Conservation (phyloP, 2,113 vertebrate species). For the Sula dactylatra region DNA sequence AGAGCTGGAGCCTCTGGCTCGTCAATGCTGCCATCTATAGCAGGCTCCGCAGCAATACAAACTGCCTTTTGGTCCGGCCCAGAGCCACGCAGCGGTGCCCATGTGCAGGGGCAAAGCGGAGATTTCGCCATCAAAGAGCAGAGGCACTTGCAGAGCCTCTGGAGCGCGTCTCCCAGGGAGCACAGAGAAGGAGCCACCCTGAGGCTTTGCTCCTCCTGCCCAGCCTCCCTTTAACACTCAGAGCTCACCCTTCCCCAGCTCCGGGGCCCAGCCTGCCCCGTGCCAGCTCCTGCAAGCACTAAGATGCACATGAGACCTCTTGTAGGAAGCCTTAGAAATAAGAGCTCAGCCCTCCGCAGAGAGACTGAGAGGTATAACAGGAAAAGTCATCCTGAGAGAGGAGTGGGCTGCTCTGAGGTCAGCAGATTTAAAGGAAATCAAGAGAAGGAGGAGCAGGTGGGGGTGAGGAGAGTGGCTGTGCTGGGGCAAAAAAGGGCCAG, state of each 20-base stretch:
- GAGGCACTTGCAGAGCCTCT: rapidly evolving
- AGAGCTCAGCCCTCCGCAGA: neutral
- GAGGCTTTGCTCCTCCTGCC: neutral
- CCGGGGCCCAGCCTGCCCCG: rapidly evolving
- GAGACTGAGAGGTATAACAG: rapidly evolving
- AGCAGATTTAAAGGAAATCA: neutral
- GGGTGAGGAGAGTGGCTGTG: neutral
- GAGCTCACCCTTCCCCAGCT: neutral
- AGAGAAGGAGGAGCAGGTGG: neutral
- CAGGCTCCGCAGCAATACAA: neutral
- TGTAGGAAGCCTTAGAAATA: rapidly evolving
- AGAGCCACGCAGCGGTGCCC: rapidly evolving
- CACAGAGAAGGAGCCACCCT: neutral
- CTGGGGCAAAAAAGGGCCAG: neutral
- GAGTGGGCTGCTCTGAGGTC: neutral
- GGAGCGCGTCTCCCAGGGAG: neutral
- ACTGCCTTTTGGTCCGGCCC: neutral
- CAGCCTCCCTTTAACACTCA: rapidly evolving
- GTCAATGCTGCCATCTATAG: constrained; percentile 70
- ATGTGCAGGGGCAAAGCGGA: rapidly evolving
- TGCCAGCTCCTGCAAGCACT: neutral
- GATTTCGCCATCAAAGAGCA: neutral
- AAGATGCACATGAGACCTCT: neutral
- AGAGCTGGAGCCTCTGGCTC: constrained; percentile 1
- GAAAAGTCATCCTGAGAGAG: neutral